Conservation (phyloP, 2,888 invertebrate genomes). For the Cordilura impudica region DNA sequence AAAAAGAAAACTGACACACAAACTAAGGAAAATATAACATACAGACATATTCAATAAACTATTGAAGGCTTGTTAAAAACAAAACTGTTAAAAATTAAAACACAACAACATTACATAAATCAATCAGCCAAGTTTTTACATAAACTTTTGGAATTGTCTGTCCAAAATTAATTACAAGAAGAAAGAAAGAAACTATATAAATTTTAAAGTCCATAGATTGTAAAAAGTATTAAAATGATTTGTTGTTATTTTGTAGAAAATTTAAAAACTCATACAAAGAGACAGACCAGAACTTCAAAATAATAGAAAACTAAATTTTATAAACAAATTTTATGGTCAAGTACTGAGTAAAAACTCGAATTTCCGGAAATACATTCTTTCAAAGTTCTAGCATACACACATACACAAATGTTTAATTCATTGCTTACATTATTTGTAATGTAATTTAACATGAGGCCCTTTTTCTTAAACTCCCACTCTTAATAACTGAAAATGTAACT, state of each 20-base stretch:
- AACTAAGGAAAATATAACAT: too few species aligned
- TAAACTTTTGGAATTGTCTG: constrained; percentile 26
- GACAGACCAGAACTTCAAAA: too few species aligned
- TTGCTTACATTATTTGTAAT: too few species aligned
- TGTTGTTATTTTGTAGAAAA: constrained; percentile 48
- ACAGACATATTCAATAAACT: constrained; percentile 5
- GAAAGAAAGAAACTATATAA: constrained; percentile 9
- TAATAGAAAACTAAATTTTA: too few species aligned
- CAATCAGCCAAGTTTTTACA: background rate
- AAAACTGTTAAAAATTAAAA: background rate
- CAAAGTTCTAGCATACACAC: too few species aligned
- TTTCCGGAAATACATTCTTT: too few species aligned
- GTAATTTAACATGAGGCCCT: background rate
- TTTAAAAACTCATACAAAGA: background rate
- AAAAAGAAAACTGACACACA: constrained; percentile 32
- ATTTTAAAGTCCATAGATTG: constrained; percentile 53
- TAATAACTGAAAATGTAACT: background rate
- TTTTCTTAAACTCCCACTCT: background rate
- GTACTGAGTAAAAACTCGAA: too few species aligned
- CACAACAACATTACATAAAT: background rate
- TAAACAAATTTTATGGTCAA: too few species aligned
- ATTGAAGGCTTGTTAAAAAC: constrained; percentile 24
- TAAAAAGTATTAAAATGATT: constrained; percentile 53
- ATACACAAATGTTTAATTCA: too few species aligned
- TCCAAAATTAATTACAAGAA: constrained; percentile 30